Evolutionary conservation across 2,888 invertebrate species (phyloP), one percentile per base, ranked within the genome.

Genomic region (Aleiodes testaceus): DNA sequence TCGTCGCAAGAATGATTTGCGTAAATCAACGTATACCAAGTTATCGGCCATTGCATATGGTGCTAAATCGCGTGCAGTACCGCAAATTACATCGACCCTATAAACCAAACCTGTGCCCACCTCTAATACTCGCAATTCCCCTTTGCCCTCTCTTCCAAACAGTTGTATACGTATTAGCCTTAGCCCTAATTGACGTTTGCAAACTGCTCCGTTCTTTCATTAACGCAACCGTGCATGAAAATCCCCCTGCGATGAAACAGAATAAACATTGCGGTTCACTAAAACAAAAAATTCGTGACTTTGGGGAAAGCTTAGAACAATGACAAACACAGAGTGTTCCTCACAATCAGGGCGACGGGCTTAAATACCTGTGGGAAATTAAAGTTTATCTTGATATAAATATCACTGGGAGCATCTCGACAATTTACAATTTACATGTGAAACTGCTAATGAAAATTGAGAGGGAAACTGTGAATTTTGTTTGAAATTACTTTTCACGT

Each of bases 71-170:
- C 42, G 59, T 59, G 42, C 14, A 11, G 47, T 18, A 59, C 59
- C 59, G 59, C 59, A 59, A 59, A 59, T 59, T 59, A 59, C 59
- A 42, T 42, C 59, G 16, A 42, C 16, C 42, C 9, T 26, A 26
- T 53, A 53, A 53, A n/a, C 26, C 14, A 53, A 53, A 53, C 14
- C n/a, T 22, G 12, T 44, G n/a, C 44, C 3, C n/a, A 2, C 53
- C 53, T 26, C 30, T 26, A 53, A 53, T 53, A 53, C 12, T n/a
- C 26, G 14, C 14, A 11, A 4, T 9, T 45, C 14, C 14, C 45
- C 45, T 3, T 14, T 14, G 5, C n/a, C 45, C 45, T 45, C 14
- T 14, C 45, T 14, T 45, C 50, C 18, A 7, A 42, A 36, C 42
- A 14, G 3, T 36, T 30, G 12, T 30, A 59, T 12, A 44, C 20